Evolutionary conservation across 53 echinoderm and acorn worm species (phyloP).

Genomic region (Echinometra lucunter): DNA sequence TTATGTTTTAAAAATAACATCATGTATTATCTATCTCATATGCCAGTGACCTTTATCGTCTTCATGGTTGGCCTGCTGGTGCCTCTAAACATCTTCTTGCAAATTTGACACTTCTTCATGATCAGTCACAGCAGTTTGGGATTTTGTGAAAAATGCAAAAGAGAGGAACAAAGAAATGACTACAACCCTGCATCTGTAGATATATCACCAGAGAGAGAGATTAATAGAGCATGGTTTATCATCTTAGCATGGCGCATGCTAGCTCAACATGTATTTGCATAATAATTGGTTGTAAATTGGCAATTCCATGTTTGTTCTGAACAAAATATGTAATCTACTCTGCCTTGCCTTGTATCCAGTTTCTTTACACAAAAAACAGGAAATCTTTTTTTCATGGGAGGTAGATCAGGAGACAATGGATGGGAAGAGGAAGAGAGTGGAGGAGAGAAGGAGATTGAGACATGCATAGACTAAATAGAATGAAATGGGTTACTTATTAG

Average conservation of each 20-base stretch:
- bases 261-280: neutral
- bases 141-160: constrained; percentile 4
- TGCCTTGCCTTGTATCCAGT: neutral
- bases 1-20: neutral
- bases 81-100: neutral
- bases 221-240: constrained; percentile 23
- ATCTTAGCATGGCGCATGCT: neutral
- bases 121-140: neutral
- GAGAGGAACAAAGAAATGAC: constrained; percentile 10
- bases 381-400: neutral
- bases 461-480: neutral
- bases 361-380: neutral
- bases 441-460: neutral
- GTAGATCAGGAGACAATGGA: no score
- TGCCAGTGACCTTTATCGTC: constrained; percentile 1
- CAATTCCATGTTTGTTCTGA: neutral
- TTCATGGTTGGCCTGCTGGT: neutral
- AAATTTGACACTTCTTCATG: neutral
- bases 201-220: neutral
- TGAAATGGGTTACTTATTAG: neutral
- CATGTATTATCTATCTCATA: neutral
- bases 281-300: neutral
- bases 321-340: neutral
- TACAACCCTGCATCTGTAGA: neutral
- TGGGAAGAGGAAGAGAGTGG: no score